Conservation (phyloP, 2,888 invertebrate genomes). For the Cetonia aurata region DNA sequence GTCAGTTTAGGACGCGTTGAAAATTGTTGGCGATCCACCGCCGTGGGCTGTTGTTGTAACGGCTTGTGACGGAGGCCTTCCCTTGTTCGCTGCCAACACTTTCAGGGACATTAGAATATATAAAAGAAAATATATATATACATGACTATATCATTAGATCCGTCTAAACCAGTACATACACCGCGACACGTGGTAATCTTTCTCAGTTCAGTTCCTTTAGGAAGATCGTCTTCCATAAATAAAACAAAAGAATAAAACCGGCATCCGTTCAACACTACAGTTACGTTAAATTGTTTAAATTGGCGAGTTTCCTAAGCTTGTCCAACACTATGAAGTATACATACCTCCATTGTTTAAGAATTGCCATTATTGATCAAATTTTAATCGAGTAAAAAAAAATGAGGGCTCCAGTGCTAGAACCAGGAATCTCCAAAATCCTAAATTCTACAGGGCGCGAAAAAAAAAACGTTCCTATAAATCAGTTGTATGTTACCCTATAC, state of each 20-base stretch:
- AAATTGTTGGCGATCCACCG: slow-evolving; percentile 46
- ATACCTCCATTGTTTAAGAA: slow-evolving; percentile 29
- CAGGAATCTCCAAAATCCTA: too few relatives aligned
- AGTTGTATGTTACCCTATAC: too few relatives aligned
- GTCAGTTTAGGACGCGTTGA: too few relatives aligned
- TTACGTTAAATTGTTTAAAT: slow-evolving; percentile 2
- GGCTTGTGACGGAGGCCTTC: slow-evolving; percentile 59
- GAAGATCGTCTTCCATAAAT: slow-evolving; percentile 57
- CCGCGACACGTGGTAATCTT: slow-evolving; percentile 42
- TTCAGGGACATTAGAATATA: slow-evolving; percentile 54
- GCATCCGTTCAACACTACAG: slow-evolving; percentile 48
- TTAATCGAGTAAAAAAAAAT: too few relatives aligned
- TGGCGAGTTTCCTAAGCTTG: slow-evolving; percentile 19
- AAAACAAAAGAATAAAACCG: slow-evolving; percentile 33
- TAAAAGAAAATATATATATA: slow-evolving; percentile 43
- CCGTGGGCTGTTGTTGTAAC: slow-evolving; percentile 54
- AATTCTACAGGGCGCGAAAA: too few relatives aligned
- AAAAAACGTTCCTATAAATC: too few relatives aligned
- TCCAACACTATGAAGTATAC: neutral
- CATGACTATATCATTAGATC: slow-evolving; percentile 45
- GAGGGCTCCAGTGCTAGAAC: too few relatives aligned
- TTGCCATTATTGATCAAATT: too few relatives aligned
- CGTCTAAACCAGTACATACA: slow-evolving; percentile 42
- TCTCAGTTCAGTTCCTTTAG: slow-evolving; percentile 50
- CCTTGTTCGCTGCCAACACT: slow-evolving; percentile 53